These are phyloP conservation scores for Stercorarius parasiticus DNA, from an alignment of 2,113 vertebrate species.

Conservation along the genomic window DNA sequence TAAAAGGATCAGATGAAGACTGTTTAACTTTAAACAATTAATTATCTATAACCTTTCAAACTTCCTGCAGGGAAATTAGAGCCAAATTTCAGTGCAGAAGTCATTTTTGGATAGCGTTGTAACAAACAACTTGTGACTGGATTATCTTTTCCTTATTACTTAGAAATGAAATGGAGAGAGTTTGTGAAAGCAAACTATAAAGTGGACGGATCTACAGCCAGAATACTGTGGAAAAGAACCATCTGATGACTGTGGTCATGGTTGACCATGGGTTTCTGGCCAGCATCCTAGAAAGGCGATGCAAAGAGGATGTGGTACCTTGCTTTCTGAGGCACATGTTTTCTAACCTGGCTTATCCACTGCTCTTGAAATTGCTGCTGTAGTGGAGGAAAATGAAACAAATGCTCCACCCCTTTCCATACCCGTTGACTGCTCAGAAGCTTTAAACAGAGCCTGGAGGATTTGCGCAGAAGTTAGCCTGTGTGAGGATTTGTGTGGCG, in stretches of 20 bases:
- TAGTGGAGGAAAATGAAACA: not conserved
- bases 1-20: slow-evolving; percentile 5
- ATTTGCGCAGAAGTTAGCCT: not conserved
- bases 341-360: not conserved
- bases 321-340: not conserved
- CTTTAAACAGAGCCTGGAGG: not conserved
- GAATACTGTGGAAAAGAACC: not conserved
- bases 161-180: not conserved
- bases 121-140: not conserved
- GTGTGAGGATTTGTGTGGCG: not conserved
- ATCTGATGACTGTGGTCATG: not conserved
- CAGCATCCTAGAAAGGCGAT: not conserved
- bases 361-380: not conserved
- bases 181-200: not conserved
- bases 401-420: not conserved
- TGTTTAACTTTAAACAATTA: not conserved
- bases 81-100: not conserved
- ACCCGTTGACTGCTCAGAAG: not conserved
- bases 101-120: not conserved
- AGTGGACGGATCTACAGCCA: not conserved
- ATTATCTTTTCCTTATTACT: not conserved
- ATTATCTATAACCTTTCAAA: not conserved
- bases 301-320: not conserved
- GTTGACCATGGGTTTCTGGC: not conserved
- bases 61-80: not conserved